A percentile compares a stretch with the other conserved stretches of the same genome.
Conservation (phyloP, 1,140 invertebrate species). For the Tetragnatha versicolor region DNA sequence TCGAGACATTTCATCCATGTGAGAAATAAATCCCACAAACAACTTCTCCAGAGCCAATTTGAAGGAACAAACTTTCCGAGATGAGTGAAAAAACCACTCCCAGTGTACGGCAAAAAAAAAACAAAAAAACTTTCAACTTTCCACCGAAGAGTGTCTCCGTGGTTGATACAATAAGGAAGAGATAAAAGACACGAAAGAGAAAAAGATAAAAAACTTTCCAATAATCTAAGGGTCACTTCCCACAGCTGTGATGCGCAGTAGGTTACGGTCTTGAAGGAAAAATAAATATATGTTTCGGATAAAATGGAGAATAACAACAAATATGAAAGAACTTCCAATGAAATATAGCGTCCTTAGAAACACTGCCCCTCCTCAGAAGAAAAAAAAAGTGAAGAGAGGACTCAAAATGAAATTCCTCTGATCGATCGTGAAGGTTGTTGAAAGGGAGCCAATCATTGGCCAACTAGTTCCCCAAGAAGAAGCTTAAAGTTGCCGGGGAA, state of each 20-base stretch:
- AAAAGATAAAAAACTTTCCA: conserved; percentile 24
- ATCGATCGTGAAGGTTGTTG: conserved; percentile 35
- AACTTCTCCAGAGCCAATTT: no score
- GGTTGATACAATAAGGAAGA: conserved; percentile 28
- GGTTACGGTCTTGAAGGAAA: conserved; percentile 18
- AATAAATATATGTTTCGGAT: conserved; percentile 21
- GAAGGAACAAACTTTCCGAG: no score
- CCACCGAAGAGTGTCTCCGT: conserved; percentile 12
- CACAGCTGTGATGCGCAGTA: conserved; percentile 17
- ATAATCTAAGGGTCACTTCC: conserved; percentile 29
- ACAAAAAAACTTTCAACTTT: no score
- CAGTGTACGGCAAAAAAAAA: no score
- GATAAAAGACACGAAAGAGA: conserved; percentile 1
- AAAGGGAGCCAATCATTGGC: conserved; percentile 28
- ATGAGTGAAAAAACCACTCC: no score
- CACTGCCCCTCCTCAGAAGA: background rate
- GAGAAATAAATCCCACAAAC: no score
- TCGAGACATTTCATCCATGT: no score
- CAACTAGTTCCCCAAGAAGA: conserved; percentile 17
- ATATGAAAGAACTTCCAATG: background rate
- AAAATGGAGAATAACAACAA: conserved; percentile 1
- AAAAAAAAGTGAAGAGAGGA: background rate
- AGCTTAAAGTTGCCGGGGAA: background rate
- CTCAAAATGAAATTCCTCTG: conserved; percentile 26
- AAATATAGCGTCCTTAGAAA: conserved; percentile 14